Conservation (phyloP, 2,888 invertebrate genomes). For the Phortica okadai region DNA sequence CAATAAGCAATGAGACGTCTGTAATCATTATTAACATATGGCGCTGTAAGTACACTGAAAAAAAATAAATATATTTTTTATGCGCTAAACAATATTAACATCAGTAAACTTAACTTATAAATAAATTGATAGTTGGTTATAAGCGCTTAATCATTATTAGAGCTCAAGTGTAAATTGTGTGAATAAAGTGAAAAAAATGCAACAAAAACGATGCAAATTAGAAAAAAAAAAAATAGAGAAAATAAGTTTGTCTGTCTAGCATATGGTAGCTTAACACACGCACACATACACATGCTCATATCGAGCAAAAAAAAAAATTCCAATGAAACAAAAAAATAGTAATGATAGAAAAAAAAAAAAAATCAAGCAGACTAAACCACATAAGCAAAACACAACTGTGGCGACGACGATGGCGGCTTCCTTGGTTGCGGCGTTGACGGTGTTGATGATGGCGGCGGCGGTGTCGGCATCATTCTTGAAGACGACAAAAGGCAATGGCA, state of each 20-base stretch:
- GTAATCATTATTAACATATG: conserved; percentile 53
- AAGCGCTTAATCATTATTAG: neutral
- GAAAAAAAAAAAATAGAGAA: neutral
- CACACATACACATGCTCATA: neutral
- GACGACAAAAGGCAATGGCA: too few relatives aligned
- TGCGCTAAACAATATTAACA: neutral
- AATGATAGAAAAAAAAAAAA: neutral
- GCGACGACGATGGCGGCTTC: neutral
- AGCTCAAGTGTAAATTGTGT: conserved; percentile 21
- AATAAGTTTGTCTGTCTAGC: neutral
- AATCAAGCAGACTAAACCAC: neutral
- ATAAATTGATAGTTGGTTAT: too few relatives aligned
- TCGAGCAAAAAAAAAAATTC: neutral
- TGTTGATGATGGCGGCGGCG: neutral
- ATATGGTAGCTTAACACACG: conserved; percentile 17
- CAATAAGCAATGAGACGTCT: neutral
- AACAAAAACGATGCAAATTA: neutral
- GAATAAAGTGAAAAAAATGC: conserved; percentile 14
- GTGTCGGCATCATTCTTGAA: too few relatives aligned
- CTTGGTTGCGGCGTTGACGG: neutral
- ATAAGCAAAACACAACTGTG: neutral
- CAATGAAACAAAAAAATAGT: neutral
- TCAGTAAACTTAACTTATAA: neutral
- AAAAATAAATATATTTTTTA: conserved; percentile 39
- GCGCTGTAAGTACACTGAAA: conserved; percentile 57